Percentiles rank a stretch among this genome's conserved stretches.
phyloP scores from a whole-genome alignment of 2,113 vertebrate species.

The Aspidoscelis tigris region DNA sequence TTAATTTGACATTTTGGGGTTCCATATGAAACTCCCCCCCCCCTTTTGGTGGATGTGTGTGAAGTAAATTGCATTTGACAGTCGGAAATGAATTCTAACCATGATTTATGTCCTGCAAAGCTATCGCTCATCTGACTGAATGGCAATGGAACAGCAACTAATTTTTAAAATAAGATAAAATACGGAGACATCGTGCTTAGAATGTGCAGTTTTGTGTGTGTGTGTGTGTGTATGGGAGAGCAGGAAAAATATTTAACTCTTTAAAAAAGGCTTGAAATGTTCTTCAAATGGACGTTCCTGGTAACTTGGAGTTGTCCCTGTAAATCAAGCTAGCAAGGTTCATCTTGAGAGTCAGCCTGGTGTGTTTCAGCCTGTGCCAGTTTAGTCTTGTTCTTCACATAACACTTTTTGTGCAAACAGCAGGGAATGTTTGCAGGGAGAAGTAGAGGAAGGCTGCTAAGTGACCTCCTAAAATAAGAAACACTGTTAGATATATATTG shows the following conservation, averaged over 20 bases:
- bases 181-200: constrained; percentile 39
- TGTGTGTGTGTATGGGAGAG: no score
- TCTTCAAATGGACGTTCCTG: neutral
- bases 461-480: no score
- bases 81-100: constrained; percentile 69
- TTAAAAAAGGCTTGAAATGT: neutral
- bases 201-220: neutral
- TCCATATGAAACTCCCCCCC: constrained; percentile 58
- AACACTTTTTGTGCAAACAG: no score
- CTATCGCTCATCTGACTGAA: constrained; percentile 48
- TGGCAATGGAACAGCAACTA: constrained; percentile 59
- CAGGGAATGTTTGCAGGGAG: no score
- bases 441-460: no score
- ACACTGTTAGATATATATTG: no score
- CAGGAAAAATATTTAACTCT: no score
- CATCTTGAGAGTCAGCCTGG: neutral
- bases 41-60: constrained; percentile 60
- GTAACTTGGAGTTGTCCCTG: neutral
- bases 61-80: constrained; percentile 75
- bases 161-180: constrained; percentile 45
- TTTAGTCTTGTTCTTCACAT: no score
- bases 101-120: constrained; percentile 67
- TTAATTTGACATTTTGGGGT: constrained; percentile 74
- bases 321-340: neutral
- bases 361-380: no score